Base-by-base conservation (phyloP, 2,888 invertebrate species). In the Cecidostiba fungosa region DNA sequence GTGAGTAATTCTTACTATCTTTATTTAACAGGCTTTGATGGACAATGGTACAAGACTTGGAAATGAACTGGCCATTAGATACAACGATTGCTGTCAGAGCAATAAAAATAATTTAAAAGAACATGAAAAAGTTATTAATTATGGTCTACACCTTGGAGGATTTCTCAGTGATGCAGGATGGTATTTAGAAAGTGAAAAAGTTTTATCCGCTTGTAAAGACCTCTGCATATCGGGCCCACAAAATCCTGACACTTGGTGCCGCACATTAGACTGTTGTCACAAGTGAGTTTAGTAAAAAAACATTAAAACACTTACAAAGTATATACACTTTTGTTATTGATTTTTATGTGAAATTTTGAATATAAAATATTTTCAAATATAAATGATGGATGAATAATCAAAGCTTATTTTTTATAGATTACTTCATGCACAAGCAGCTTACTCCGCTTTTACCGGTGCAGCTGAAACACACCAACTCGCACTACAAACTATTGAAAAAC, bases 101-200 rank as follows among this genome's bases (percentile, higher is more conserved):
- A 86, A 88, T 43, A 88, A 88, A 43, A 87, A 89, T 36, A 91
- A 91, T 82, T 86, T 88, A 73, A 73, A 83, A 66, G 82, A 88
- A 0, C 89, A 90, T 23, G 90, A 91, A 84, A 90, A 88, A 81
- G 86, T 91, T n/a, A 92, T 93, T 80, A 91, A 91, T 78, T 79
- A 93, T 32, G 93, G 93, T 43, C 85, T 93, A 14, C 89, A 89
- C 85, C 90, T 93, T 3, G 97, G 97, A 85, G 95, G 95, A 87
- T 98, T 98, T 94, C 95, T 98, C 5, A 96, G 96, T 91, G 98
- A 98, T 92, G 97, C 97, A 0, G 98, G 98, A 0, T 98, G 98
- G 97, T 97, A 97, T 92, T 94, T 94, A 87, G 96, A 97, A 91
- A 96, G 97, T 87, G 96, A 97, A 91, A 94, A 95, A 72, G 96